A percentile compares a stretch with the other conserved stretches of the same genome.
phyloP scores from a whole-genome alignment of 2,797 vertebrate genomes.

The Aplochiton taeniatus region DNA sequence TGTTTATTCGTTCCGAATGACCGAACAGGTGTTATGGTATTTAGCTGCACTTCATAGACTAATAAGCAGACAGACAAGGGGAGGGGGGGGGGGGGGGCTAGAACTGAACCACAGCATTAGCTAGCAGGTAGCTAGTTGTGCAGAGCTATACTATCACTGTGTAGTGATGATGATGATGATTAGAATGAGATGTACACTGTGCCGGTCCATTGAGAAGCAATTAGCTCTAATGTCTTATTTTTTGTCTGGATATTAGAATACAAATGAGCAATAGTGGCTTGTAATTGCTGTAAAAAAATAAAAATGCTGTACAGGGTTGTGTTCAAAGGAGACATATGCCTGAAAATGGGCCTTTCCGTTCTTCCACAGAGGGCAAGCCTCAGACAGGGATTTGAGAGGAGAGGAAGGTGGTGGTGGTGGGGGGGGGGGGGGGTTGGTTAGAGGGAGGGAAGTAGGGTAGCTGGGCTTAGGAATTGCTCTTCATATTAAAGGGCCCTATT shows the following conservation, averaged over 20 bases:
- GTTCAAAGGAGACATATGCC: constrained; percentile 59
- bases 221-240: constrained; percentile 79
- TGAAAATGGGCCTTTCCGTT: constrained; percentile 64
- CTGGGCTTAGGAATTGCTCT: constrained; percentile 65
- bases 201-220: constrained; percentile 74
- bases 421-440: constrained; percentile 14
- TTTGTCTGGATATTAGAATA: constrained; percentile 78
- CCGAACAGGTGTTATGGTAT: constrained; percentile 68
- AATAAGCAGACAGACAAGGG: constrained; percentile 44
- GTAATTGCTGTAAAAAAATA: constrained; percentile 74
- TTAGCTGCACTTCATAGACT: constrained; percentile 37
- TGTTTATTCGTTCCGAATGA: constrained; percentile 70
- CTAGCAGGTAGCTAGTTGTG: constrained; percentile 32
- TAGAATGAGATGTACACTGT: constrained; percentile 67
- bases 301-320: constrained; percentile 71
- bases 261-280: constrained; percentile 76
- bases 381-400: not conserved
- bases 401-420: constrained; percentile 1
- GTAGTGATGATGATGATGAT: constrained; percentile 22
- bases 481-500: constrained; percentile 79
- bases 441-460: constrained; percentile 21
- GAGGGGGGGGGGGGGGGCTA: constrained; percentile 17
- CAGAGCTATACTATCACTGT: constrained; percentile 44
- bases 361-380: constrained; percentile 50
- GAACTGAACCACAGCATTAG: constrained; percentile 21